phyloP scores from a whole-genome alignment of 2,888 invertebrate genomes.

The Machimus rusticus region DNA sequence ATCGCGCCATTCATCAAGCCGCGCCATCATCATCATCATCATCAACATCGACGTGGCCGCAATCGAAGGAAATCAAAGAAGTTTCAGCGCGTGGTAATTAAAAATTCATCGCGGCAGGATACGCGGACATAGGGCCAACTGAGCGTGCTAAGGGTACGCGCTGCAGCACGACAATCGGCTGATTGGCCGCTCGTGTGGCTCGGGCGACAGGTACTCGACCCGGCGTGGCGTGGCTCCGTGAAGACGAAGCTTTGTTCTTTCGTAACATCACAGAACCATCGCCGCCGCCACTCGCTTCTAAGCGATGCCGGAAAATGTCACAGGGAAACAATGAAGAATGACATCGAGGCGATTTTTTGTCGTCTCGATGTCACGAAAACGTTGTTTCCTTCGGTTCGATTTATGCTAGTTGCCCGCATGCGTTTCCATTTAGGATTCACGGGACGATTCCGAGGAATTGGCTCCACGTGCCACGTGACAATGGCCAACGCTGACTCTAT shows the following conservation, averaged over 20 bases:
- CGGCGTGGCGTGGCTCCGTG: not conserved
- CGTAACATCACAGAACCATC: not conserved
- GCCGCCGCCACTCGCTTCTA: not conserved
- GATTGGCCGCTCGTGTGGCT: not conserved
- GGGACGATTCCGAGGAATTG: not conserved
- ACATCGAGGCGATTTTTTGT: not conserved
- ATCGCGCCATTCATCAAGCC: not conserved
- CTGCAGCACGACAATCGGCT: not conserved
- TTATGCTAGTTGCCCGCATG: not conserved
- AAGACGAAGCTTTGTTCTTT: not conserved
- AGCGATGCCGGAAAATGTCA: slow-evolving; percentile 13
- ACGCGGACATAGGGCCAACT: not conserved
- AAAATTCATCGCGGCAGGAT: not conserved
- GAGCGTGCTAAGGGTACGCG: not conserved
- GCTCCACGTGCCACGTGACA: not conserved
- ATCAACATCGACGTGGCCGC: not conserved
- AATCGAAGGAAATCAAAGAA: not conserved
- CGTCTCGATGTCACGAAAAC: not conserved
- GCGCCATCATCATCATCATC: not conserved
- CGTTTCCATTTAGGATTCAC: not conserved
- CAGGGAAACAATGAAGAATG: slow-evolving; percentile 3
- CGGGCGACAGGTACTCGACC: not conserved
- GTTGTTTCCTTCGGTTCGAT: not conserved
- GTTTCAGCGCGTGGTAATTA: not conserved
- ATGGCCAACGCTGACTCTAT: not conserved